A percentile compares a stretch with the other conserved stretches of the same genome.
Evolutionary conservation across 53 echinoderm and acorn worm genomes (phyloP).

Genomic region (Temnopleurus reevesii): DNA sequence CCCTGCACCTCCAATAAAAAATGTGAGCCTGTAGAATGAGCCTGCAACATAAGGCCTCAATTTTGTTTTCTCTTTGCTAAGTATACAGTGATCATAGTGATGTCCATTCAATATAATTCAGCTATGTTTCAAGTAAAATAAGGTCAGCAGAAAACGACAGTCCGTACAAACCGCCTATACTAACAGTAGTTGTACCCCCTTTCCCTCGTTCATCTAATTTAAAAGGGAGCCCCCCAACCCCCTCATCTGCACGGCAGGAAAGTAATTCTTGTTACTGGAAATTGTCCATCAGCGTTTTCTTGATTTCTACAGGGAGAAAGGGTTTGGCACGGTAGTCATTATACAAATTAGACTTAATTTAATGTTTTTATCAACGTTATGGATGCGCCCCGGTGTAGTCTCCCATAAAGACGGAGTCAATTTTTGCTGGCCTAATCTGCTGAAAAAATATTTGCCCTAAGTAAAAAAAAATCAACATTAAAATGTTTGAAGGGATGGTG

Average conservation of each 20-base stretch:
- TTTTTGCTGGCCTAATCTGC: too few species aligned
- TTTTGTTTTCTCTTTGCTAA: too few species aligned
- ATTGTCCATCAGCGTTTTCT: conserved; percentile 52
- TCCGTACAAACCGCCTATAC: not conserved
- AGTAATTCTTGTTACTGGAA: conserved; percentile 55
- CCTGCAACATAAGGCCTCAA: too few species aligned
- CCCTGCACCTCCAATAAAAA: too few species aligned
- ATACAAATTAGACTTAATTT: conserved; percentile 22
- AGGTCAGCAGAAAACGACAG: too few species aligned
- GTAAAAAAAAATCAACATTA: too few species aligned
- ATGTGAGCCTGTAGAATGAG: too few species aligned
- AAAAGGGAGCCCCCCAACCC: conserved; percentile 23
- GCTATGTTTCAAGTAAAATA: too few species aligned
- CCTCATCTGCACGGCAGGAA: conserved; percentile 1
- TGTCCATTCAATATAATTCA: too few species aligned
- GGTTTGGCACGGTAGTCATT: conserved; percentile 32
- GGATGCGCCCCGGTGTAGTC: not conserved
- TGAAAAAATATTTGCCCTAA: too few species aligned
- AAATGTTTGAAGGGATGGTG: too few species aligned
- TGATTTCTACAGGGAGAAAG: conserved; percentile 35
- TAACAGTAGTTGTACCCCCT: not conserved
- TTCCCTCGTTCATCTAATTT: not conserved
- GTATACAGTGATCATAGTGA: too few species aligned
- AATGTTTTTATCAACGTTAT: not conserved
- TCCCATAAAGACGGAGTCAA: not conserved